phyloP scores from a whole-genome alignment of 2,113 vertebrate species.

The Oreochromis aureus region DNA sequence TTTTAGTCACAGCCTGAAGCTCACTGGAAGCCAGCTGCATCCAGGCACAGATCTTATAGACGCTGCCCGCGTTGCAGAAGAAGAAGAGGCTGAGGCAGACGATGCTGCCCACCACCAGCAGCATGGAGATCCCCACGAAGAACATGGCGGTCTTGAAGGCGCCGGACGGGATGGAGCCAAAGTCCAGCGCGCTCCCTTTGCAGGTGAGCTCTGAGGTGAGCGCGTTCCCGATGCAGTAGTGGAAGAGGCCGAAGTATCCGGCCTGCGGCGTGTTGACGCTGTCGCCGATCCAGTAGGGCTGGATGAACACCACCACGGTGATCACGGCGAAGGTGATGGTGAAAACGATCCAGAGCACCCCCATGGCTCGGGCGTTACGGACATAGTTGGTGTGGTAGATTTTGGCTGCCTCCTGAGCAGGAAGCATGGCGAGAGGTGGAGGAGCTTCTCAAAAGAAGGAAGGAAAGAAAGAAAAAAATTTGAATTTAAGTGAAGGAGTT shows the following conservation, averaged over 20 bases:
- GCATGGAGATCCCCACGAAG: slow-evolving; percentile 91
- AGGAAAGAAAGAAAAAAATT: background rate
- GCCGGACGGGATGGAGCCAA: slow-evolving; percentile 91
- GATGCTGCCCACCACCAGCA: slow-evolving; percentile 91
- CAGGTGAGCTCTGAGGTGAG: slow-evolving; percentile 93
- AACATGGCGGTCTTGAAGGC: slow-evolving; percentile 98
- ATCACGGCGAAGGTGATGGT: slow-evolving; percentile 94
- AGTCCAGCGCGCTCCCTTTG: slow-evolving; percentile 93
- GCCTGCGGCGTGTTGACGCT: slow-evolving; percentile 93
- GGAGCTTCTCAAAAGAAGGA: background rate
- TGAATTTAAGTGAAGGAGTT: background rate
- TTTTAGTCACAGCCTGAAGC: background rate
- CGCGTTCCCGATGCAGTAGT: slow-evolving; percentile 95
- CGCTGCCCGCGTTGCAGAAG: slow-evolving; percentile 92
- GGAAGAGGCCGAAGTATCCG: slow-evolving; percentile 96
- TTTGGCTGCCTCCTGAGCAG: slow-evolving; percentile 89
- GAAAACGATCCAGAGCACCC: slow-evolving; percentile 92
- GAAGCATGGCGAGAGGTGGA: slow-evolving; percentile 68
- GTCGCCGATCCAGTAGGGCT: slow-evolving; percentile 99
- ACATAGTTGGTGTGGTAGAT: slow-evolving; percentile 99
- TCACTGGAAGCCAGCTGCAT: slow-evolving; percentile 96
- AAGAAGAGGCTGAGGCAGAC: slow-evolving; percentile 95
- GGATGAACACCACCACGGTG: slow-evolving; percentile 92
- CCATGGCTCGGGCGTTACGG: slow-evolving; percentile 87
- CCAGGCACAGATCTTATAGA: slow-evolving; percentile 98